Evolutionary conservation across 2,888 invertebrate species (phyloP), one percentile per base, ranked within the genome.

Genomic region (Anoplius nigerrimus): DNA sequence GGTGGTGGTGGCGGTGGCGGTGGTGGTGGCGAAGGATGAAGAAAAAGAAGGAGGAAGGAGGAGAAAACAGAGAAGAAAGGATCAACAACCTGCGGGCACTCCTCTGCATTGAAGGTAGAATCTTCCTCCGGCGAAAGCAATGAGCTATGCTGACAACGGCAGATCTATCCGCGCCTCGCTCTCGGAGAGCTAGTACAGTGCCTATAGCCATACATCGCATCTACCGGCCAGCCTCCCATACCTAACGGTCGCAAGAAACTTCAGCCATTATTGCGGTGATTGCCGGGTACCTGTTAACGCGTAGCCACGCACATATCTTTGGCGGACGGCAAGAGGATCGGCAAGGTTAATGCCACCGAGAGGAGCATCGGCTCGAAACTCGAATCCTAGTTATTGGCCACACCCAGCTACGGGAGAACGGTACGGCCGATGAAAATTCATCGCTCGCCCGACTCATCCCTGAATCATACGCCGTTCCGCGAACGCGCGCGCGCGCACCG

Each of bases 41-140:
- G 42, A 62, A 48, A 51, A 34, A 64, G 74, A 62, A 66, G 70
- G 65, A 69, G 34, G 69, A 59, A 64, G 64, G 60, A 55, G 67
- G 70, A 60, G 74, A 80, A 70, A 60, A 77, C 72, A 74, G 70
- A 74, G 81, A 79, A 74, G 74, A 75, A 80, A 85, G 84, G 84
- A 84, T 84, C 84, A 85, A 84, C 84, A 84, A 84, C 84, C 84
- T 84, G 81, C 80, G 76, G 80, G 78, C 81, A 82, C 80, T 80
- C 81, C 82, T 78, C 80, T 56, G 62, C 71, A 61, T 67, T 71
- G 72, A 66, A 73, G 70, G 69, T 72, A 67, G 72, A 75, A 72
- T 78, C 72, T 71, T 66, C 69, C 76, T 75, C 68, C 55, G 64
- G 74, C 70, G 72, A 72, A 71, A 79, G 66, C 75, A 72, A 76